These are phyloP conservation scores for Eudyptes chrysolophus DNA, from an alignment of 2,113 vertebrate species.

Conservation along the genomic window DNA sequence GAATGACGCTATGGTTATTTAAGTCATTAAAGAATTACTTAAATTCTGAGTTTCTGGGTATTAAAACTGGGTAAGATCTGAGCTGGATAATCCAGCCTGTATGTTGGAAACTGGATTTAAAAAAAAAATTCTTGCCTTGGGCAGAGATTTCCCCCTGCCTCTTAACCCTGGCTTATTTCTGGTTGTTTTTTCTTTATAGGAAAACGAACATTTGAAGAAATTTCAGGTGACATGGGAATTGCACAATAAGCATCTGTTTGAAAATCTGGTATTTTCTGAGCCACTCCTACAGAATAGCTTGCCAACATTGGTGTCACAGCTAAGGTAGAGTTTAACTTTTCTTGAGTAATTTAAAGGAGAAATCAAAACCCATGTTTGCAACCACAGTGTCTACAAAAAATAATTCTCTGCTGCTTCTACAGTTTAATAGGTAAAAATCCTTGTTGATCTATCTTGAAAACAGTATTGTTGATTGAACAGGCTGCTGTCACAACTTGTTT, in stretches of 20 bases:
- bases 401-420: not conserved
- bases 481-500: not conserved
- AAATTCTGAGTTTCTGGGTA: not conserved
- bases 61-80: not conserved
- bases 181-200: conserved; percentile 65
- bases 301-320: conserved; percentile 89
- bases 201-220: conserved; percentile 95
- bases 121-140: not conserved
- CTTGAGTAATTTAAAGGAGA: not conserved
- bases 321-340: conserved; percentile 79
- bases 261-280: conserved; percentile 97
- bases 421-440: not conserved
- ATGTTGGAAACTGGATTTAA: not conserved
- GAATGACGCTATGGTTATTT: not conserved
- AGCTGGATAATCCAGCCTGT: not conserved
- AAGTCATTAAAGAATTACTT: not conserved
- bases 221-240: conserved; percentile 98
- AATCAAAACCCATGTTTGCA: not conserved
- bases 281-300: conserved; percentile 91
- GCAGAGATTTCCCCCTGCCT: no score
- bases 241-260: conserved; percentile 98
- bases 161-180: not conserved
- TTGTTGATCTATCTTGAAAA: not conserved
- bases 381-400: not conserved
- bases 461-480: not conserved